These are phyloP conservation scores for Anticlea derivata DNA, from an alignment of 2,888 invertebrate genomes.

Conservation along the genomic window DNA sequence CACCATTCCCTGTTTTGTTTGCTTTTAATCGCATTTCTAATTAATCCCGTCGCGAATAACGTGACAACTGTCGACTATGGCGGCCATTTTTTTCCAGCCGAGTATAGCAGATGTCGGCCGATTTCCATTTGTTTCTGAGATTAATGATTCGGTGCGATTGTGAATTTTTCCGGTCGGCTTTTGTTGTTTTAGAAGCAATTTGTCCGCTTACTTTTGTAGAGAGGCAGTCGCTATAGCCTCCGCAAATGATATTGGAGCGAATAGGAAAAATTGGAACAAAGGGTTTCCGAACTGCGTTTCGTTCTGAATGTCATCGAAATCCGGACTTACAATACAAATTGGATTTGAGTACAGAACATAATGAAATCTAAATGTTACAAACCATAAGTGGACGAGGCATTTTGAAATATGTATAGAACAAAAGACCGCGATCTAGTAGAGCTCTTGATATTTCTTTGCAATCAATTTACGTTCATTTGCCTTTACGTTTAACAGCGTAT, in stretches of 20 bases:
- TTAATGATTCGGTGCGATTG: constrained; percentile 84
- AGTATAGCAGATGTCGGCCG: constrained; percentile 83
- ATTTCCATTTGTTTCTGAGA: constrained; percentile 84
- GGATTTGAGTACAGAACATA: constrained; percentile 25
- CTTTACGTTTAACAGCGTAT: no score
- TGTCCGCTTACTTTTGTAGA: constrained; percentile 82
- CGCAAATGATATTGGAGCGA: constrained; percentile 75
- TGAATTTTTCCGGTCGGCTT: constrained; percentile 84
- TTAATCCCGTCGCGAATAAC: constrained; percentile 84
- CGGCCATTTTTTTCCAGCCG: constrained; percentile 77
- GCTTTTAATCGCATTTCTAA: constrained; percentile 85
- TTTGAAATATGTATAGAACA: not conserved
- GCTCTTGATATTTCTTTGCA: no score
- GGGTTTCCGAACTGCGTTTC: constrained; percentile 40
- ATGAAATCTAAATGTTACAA: constrained; percentile 18
- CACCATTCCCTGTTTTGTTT: constrained; percentile 84
- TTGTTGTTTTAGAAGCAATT: constrained; percentile 85
- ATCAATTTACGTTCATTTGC: no score
- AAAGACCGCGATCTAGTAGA: not conserved
- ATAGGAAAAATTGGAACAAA: constrained; percentile 63
- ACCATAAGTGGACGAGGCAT: constrained; percentile 1
- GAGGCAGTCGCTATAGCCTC: constrained; percentile 77
- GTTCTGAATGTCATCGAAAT: constrained; percentile 31
- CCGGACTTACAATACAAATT: constrained; percentile 35
- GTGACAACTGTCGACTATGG: constrained; percentile 84